Evolutionary conservation across 2,113 vertebrate genomes (phyloP), one percentile per base, ranked within the genome.

Genomic region (Danionella cerebrum): DNA sequence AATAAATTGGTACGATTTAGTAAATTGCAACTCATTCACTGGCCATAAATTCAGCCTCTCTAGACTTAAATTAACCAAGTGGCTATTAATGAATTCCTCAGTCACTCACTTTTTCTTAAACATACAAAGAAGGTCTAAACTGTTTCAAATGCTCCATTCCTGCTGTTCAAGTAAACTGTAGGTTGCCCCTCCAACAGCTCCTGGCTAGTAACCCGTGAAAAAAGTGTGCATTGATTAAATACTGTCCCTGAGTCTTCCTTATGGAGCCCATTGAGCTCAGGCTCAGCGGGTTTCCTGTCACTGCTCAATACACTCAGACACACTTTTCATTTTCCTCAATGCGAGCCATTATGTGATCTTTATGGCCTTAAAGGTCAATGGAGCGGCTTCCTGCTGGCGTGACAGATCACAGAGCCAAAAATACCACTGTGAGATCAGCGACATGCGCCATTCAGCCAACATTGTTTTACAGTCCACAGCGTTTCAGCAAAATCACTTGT

Each of bases 321-420:
- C 65, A 65, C 68, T 73, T 84, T 77, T 82, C 82, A 77, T 76
- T 68, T 81, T 75, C 35, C 79, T 80, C 81, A 75, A 79, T 79
- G 70, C 74, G 71, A 74, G 47, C 77, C 71, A 84, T 84, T 84
- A 77, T 69, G 51, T 22, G 42, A 83, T 76, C 70, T 79, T 76
- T 71, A 70, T 77, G 80, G 79, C 63, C 76, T 74, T 76, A 74
- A 86, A 87, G 83, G 84, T 83, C 84, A 84, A 77, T 19, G 27
- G 78, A 78, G 79, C 79, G 70, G 65, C 70, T 76, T 78, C 76
- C 70, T 66, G 38, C 68, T 55, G 68, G 71, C 55, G 19, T 73
- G 78, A 75, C 29, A 60, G 68, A 72, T 70, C 68, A 72, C 62
- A 2, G 11, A 35, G 47, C 41, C 70, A 72, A 78, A 82, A 82